Base-by-base conservation (phyloP, 2,113 vertebrate genomes). In the Piprites chloris region DNA sequence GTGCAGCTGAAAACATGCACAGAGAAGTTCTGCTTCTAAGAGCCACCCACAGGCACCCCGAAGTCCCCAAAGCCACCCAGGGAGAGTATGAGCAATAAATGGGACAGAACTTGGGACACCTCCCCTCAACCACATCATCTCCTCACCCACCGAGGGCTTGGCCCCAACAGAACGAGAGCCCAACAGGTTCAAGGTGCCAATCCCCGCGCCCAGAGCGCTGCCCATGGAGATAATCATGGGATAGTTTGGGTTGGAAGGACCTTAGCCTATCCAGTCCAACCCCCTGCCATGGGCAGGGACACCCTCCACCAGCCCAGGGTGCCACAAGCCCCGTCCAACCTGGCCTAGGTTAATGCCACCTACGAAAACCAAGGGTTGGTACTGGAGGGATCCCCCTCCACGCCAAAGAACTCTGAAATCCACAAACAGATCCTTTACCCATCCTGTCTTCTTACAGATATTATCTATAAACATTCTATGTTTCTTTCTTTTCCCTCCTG, bases 181-280 rank as follows among this genome's bases (percentile, higher is more conserved):
- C 0, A 0, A 20, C 0, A 2, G 0, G 0, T 2, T 2, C 35
- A 6, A 0, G 1, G 61, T 5, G 74, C 33, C 23, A 77, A 42
- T 20, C 23, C 11, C 42, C 32, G 18, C 11, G n/a, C 23, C 22
- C 11, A 65, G 44, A 28, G 24, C 27, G 46, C 9, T 3, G 39
- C 47, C 17, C 47, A 13, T 2, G 49, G 79, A 62, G 18, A 27
- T 1, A 62, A 49, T 5, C 7, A 56, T 2, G 4, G 63, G 5
- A 56, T 3, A 33, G 42, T 56, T 9, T 49, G 49, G 49, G 19
- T 13, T 37, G 56, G 56, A 42, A 42, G 15, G 6, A 33, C 35
- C 32, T 49, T 14, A 55, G 5, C 9, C 35, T 26, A 55, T 11
- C 22, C 35, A 56, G 15, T 63, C 35, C 32, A 42, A 41, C 3